Conservation (phyloP, 2,888 invertebrate species). For the Nephrotoma guestfalica region DNA sequence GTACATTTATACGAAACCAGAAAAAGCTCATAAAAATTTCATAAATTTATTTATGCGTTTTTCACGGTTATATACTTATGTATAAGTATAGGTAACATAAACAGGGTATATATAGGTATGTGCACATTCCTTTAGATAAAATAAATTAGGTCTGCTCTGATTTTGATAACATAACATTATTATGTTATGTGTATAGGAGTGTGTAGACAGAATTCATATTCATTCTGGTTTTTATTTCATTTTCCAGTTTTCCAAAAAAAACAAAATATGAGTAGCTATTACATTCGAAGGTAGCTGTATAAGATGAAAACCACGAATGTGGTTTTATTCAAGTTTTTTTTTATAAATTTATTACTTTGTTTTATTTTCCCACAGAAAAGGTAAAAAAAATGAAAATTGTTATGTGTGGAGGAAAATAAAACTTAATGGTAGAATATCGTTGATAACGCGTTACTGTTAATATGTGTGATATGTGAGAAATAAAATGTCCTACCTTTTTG, state of each 20-base stretch:
- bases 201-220: background rate
- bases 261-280: background rate
- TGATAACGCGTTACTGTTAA: background rate
- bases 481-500: background rate
- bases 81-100: background rate
- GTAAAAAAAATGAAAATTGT: background rate
- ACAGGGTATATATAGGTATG: background rate
- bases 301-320: background rate
- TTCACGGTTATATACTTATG: background rate
- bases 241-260: background rate
- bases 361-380: background rate
- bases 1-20: background rate
- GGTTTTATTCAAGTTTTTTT: background rate
- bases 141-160: background rate
- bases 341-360: background rate
- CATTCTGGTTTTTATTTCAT: background rate
- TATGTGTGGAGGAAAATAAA: background rate
- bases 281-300: background rate
- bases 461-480: background rate
- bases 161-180: background rate
- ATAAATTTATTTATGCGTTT: background rate
- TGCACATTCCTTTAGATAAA: background rate
- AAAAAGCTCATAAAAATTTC: background rate
- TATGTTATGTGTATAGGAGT: background rate
- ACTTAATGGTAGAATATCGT: background rate